Evolutionary conservation across 1,140 invertebrate genomes (phyloP).

Genomic region (Caenorhabditis remanei): DNA sequence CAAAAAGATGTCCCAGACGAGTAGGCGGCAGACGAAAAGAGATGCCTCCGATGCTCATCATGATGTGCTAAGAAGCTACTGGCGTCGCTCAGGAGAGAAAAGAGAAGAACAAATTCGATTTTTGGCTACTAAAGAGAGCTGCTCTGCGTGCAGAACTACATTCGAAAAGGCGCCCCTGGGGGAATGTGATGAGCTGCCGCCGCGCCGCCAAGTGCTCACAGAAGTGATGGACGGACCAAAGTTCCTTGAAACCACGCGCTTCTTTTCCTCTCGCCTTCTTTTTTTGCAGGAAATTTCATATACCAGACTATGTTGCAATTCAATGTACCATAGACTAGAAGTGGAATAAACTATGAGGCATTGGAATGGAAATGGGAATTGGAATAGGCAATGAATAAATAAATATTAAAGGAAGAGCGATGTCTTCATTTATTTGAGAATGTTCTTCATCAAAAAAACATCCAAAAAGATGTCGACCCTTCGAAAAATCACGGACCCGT

Average conservation of each 20-base stretch:
- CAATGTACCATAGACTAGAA: not conserved
- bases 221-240: conserved; percentile 7
- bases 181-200: not conserved
- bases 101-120: conserved; percentile 47
- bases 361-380: not conserved
- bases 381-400: too few relatives aligned
- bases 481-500: not conserved
- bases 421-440: too few relatives aligned
- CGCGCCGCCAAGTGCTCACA: not conserved
- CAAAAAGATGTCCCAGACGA: conserved; percentile 18
- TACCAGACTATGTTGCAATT: not conserved
- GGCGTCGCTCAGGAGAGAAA: not conserved
- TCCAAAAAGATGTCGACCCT: not conserved
- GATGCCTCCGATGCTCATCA: not conserved
- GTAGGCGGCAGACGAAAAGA: not conserved
- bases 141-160: conserved; percentile 28
- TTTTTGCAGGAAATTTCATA: conserved; percentile 40
- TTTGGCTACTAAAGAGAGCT: not conserved
- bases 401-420: too few relatives aligned
- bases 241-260: not conserved
- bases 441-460: too few relatives aligned
- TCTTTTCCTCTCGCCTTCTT: not conserved
- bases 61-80: conserved; percentile 19
- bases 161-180: conserved; percentile 5
- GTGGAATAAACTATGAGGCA: not conserved